Evolutionary conservation across 2,888 invertebrate species (phyloP), one percentile per base, ranked within the genome.

Genomic region (Dione juno): DNA sequence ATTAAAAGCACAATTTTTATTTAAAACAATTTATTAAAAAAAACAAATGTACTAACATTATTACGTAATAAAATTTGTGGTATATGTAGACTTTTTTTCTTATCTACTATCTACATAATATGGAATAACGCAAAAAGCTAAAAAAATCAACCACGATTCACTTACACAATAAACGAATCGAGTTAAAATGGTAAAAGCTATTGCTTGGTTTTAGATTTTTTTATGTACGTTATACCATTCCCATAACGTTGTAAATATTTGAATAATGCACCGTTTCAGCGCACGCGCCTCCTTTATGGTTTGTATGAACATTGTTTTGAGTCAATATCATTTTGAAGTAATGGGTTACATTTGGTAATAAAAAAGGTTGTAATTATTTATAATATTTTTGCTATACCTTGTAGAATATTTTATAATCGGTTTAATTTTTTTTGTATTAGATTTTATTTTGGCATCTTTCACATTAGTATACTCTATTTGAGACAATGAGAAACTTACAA

Each of bases 211-310:
- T 86, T 85, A 77, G 82, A 84, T 85, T 87, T 88, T 88, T 85
- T 79, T 88, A 84, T 79, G 81, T 76, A 75, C 61, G 63, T 75
- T 76, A 82, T 80, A 77, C 50, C 74, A 69, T 77, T 77, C 81
- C 81, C 82, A 82, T 85, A 80, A 80, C 79, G 77, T 78, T 80
- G 86, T 83, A 85, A 87, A 88, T 87, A 86, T 87, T 80, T 79
- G 82, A 82, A 79, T 75, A 85, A 83, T 79, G 84, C 85, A 82
- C 81, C 80, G 78, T 78, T 79, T 80, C 77, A 78, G 80, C 81
- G 79, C 90, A 87, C 91, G 82, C 82, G 90, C 81, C 84, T 73
- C 68, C 80, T 88, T 90, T 86, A 89, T 88, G 78, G 80, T 73
- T 77, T 58, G 65, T 71, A 67, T 57, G 52, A 65, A 71, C 70